Conservation (phyloP, 1,140 invertebrate species). For the Phymastichus coffea region DNA sequence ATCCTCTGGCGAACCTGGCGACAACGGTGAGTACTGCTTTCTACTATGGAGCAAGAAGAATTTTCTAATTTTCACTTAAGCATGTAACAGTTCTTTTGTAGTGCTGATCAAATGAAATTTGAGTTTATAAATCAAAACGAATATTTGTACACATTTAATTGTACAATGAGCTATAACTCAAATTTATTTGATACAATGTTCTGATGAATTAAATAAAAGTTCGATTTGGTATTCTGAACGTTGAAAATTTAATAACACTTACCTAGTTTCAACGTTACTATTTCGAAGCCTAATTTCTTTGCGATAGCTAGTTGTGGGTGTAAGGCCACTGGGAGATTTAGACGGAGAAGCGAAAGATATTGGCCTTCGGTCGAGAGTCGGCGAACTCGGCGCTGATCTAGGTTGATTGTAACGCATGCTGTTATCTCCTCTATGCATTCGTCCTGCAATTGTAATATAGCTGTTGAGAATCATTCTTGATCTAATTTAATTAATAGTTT, state of each 20-base stretch:
- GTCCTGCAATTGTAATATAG: conserved; percentile 38
- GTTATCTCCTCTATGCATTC: conserved; percentile 50
- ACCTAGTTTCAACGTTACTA: conserved; percentile 54
- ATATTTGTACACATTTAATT: no score
- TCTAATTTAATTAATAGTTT: background rate
- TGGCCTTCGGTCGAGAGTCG: conserved; percentile 59
- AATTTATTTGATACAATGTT: no score
- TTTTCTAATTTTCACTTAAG: conserved; percentile 6
- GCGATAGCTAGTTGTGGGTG: conserved; percentile 55
- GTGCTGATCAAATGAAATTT: no score
- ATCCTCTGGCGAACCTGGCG: conserved; percentile 57
- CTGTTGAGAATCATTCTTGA: no score
- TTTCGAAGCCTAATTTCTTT: conserved; percentile 55
- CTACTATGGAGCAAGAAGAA: conserved; percentile 40
- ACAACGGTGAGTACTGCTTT: conserved; percentile 58
- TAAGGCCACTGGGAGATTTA: conserved; percentile 50
- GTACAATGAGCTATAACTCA: no score
- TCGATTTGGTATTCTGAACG: no score
- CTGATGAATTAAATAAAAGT: background rate
- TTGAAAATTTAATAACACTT: conserved; percentile 4
- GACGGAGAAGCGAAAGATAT: conserved; percentile 49
- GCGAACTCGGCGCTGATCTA: conserved; percentile 68
- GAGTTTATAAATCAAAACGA: no score
- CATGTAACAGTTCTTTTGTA: no score
- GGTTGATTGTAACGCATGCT: conserved; percentile 54